Evolutionary conservation across 2,888 invertebrate genomes (phyloP).

Genomic region (Podabrus alpinus): DNA sequence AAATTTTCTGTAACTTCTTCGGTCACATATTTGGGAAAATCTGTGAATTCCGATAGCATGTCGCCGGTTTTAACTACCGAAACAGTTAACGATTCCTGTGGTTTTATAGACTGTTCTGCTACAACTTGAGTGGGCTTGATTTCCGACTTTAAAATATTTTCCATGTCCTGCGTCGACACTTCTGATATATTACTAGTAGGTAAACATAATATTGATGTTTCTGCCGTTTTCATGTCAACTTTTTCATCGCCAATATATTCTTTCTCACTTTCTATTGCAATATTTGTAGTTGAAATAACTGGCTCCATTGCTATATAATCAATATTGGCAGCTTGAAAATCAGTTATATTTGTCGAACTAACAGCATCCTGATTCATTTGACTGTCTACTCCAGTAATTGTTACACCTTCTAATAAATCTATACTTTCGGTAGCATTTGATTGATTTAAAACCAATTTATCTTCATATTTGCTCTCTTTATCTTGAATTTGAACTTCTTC

Average conservation of each 20-base stretch:
- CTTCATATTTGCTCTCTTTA: slow-evolving; percentile 64
- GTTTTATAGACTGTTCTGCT: slow-evolving; percentile 64
- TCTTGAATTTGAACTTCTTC: slow-evolving; percentile 64
- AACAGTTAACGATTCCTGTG: slow-evolving; percentile 64
- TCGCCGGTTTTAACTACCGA: slow-evolving; percentile 65
- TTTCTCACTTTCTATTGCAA: slow-evolving; percentile 64
- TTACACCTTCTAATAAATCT: slow-evolving; percentile 61
- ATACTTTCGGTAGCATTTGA: slow-evolving; percentile 59
- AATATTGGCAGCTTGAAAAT: slow-evolving; percentile 62
- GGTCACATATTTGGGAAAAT: slow-evolving; percentile 60
- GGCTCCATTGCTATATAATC: slow-evolving; percentile 67
- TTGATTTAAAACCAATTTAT: slow-evolving; percentile 52
- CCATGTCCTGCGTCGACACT: slow-evolving; percentile 69
- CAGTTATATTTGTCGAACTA: slow-evolving; percentile 50
- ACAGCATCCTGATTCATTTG: slow-evolving; percentile 69
- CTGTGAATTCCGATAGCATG: slow-evolving; percentile 58
- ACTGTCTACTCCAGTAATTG: slow-evolving; percentile 65
- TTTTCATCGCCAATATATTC: slow-evolving; percentile 56
- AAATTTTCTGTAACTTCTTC: slow-evolving; percentile 61
- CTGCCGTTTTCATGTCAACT: slow-evolving; percentile 56
- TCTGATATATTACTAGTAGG: slow-evolving; percentile 64
- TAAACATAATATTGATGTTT: slow-evolving; percentile 59
- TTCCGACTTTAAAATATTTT: slow-evolving; percentile 60
- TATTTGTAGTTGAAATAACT: slow-evolving; percentile 62
- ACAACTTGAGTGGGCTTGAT: slow-evolving; percentile 58